A percentile compares a stretch with the other conserved stretches of the same genome.
phyloP scores from a whole-genome alignment of 2,888 invertebrate species.

The Gasteruption jaculator region DNA sequence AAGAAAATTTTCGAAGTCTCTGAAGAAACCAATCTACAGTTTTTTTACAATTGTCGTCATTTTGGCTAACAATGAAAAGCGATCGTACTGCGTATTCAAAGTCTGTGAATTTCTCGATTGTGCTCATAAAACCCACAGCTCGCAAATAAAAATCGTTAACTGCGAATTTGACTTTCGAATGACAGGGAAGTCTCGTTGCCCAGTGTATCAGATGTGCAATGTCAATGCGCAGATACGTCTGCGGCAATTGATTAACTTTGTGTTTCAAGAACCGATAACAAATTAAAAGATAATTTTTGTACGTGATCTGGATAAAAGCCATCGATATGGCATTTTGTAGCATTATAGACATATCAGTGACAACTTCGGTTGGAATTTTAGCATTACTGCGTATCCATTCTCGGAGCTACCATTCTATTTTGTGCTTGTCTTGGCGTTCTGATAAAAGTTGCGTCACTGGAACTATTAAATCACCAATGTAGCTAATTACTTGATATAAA shows the following conservation, averaged over 20 bases:
- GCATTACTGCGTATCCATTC: conserved; percentile 12
- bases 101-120: conserved; percentile 11
- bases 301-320: conserved; percentile 12
- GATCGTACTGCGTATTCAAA: conserved; percentile 11
- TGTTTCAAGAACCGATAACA: too few relatives aligned
- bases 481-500: neutral
- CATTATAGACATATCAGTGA: conserved; percentile 17
- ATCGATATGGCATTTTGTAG: conserved; percentile 16
- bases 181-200: too few relatives aligned
- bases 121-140: conserved; percentile 15
- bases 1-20: conserved; percentile 11
- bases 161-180: too few relatives aligned
- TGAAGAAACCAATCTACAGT: conserved; percentile 12
- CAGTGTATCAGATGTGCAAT: conserved; percentile 18
- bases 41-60: conserved; percentile 9
- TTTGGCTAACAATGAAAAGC: conserved; percentile 13
- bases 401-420: conserved; percentile 9
- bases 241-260: conserved; percentile 7
- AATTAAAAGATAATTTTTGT: too few relatives aligned
- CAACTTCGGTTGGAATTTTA: conserved; percentile 14
- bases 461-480: conserved; percentile 15
- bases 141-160: conserved; percentile 17
- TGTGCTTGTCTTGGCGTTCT: conserved; percentile 14
- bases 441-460: conserved; percentile 14
- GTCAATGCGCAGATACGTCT: conserved; percentile 14